phyloP scores from a whole-genome alignment of 1,140 invertebrate species.

The Tyrophagus putrescentiae region DNA sequence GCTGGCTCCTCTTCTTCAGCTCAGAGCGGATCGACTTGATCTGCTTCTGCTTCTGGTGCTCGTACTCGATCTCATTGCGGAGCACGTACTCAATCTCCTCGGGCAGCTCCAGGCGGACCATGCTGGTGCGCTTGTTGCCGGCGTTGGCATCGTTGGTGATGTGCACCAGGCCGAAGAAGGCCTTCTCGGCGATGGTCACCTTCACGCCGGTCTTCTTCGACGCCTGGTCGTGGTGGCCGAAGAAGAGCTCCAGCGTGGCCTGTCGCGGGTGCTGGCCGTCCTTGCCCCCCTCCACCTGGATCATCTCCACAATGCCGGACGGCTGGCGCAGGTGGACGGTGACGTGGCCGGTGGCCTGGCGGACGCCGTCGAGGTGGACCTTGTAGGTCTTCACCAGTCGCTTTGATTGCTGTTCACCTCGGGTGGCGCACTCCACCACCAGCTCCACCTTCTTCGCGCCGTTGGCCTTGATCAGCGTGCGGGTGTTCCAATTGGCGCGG shows the following conservation, averaged over 20 bases:
- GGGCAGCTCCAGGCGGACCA: slow-evolving; percentile 3
- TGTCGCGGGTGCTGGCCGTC: neutral
- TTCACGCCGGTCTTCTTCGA: slow-evolving; percentile 4
- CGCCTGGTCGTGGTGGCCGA: neutral
- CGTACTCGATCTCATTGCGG: slow-evolving; percentile 16
- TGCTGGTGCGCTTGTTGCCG: slow-evolving; percentile 3
- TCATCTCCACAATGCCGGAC: neutral
- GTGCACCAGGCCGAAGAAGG: slow-evolving; percentile 9
- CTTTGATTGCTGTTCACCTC: neutral
- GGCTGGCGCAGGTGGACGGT: neutral
- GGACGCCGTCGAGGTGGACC: slow-evolving; percentile 1
- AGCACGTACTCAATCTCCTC: slow-evolving; percentile 11
- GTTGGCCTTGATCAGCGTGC: neutral
- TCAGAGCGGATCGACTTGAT: slow-evolving; percentile 12
- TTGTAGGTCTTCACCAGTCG: neutral
- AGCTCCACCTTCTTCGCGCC: slow-evolving; percentile 11
- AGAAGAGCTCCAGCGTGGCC: neutral
- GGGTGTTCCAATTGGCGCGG: slow-evolving; percentile 7
- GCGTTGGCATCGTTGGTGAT: neutral
- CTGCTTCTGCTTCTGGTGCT: neutral
- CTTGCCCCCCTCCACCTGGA: neutral
- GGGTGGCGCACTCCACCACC: neutral
- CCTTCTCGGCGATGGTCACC: neutral
- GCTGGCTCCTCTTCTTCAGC: neutral
- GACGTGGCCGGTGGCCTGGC: neutral